A percentile compares a stretch with the other conserved stretches of the same genome.
Evolutionary conservation across 2,888 invertebrate genomes (phyloP).

Genomic region (Limnephilus marmoratus): DNA sequence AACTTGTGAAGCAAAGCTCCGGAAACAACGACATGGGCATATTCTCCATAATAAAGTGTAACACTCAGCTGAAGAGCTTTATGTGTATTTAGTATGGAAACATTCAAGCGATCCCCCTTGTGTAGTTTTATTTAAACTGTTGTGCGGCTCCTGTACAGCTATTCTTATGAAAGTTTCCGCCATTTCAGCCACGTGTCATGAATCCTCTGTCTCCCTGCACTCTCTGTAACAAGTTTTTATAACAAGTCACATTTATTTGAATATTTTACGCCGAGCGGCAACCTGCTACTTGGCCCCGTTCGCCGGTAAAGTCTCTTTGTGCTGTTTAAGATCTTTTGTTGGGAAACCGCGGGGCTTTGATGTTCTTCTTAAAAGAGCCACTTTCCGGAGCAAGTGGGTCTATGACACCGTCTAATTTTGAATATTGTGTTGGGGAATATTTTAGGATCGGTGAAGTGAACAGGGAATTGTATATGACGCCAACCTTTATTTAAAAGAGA

Average conservation of each 20-base stretch:
- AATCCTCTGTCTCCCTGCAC: constrained; percentile 10
- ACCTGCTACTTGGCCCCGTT: background rate
- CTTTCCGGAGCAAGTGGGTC: background rate
- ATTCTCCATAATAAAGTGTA: background rate
- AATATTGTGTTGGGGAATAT: background rate
- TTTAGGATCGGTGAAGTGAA: too few relatives aligned
- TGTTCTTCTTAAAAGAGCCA: background rate
- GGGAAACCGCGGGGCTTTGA: background rate
- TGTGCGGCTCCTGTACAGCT: background rate
- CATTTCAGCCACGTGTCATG: constrained; percentile 10
- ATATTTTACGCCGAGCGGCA: constrained; percentile 17
- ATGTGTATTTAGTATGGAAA: background rate
- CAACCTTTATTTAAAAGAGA: too few relatives aligned
- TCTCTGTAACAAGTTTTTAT: constrained; percentile 32
- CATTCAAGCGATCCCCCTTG: background rate
- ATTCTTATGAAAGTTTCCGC: background rate
- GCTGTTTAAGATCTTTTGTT: background rate
- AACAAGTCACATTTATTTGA: constrained; percentile 17
- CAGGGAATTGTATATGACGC: too few relatives aligned
- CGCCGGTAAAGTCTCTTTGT: background rate
- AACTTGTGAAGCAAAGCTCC: background rate
- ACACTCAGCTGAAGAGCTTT: background rate
- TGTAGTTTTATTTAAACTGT: background rate
- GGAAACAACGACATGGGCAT: background rate
- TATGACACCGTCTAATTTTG: background rate